Percentiles rank a stretch among this genome's conserved stretches.
These are phyloP conservation scores for Agrochola lychnidis DNA, from an alignment of 2,888 invertebrate species.

Conservation along the genomic window DNA sequence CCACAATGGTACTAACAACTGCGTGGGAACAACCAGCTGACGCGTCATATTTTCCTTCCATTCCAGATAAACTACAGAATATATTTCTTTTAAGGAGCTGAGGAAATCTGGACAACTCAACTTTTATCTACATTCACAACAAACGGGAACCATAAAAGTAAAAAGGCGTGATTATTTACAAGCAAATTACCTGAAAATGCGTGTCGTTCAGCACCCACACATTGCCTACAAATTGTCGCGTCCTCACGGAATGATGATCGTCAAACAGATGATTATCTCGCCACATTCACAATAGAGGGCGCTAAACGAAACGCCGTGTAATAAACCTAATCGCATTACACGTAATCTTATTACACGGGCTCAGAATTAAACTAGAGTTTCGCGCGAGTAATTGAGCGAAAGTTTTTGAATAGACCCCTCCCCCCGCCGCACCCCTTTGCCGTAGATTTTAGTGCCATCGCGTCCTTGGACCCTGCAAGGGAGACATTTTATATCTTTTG, in stretches of 20 bases:
- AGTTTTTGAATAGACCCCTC: constrained; percentile 68
- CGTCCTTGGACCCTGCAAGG: constrained; percentile 57
- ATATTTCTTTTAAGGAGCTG: constrained; percentile 34
- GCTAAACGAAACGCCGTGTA: constrained; percentile 62
- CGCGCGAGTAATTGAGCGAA: constrained; percentile 69
- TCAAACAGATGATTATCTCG: constrained; percentile 62
- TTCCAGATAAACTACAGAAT: constrained; percentile 41
- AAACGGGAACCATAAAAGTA: constrained; percentile 54
- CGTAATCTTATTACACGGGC: constrained; percentile 69
- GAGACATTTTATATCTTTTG: constrained; percentile 69
- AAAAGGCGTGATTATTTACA: constrained; percentile 60
- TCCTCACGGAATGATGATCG: constrained; percentile 50
- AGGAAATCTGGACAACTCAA: constrained; percentile 56
- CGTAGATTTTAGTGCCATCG: constrained; percentile 61
- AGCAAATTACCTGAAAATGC: constrained; percentile 58
- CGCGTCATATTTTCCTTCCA: constrained; percentile 26
- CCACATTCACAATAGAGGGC: constrained; percentile 62
- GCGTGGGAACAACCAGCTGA: constrained; percentile 48
- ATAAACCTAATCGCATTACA: constrained; percentile 67
- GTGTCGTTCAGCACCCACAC: constrained; percentile 46
- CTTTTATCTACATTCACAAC: constrained; percentile 46
- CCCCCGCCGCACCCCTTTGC: constrained; percentile 18
- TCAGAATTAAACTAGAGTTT: constrained; percentile 69
- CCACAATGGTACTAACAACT: constrained; percentile 30
- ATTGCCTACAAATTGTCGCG: constrained; percentile 48